Evolutionary conservation across 2,888 invertebrate genomes (phyloP), one percentile per base, ranked within the genome.

Genomic region (Chaetoderma sp.): DNA sequence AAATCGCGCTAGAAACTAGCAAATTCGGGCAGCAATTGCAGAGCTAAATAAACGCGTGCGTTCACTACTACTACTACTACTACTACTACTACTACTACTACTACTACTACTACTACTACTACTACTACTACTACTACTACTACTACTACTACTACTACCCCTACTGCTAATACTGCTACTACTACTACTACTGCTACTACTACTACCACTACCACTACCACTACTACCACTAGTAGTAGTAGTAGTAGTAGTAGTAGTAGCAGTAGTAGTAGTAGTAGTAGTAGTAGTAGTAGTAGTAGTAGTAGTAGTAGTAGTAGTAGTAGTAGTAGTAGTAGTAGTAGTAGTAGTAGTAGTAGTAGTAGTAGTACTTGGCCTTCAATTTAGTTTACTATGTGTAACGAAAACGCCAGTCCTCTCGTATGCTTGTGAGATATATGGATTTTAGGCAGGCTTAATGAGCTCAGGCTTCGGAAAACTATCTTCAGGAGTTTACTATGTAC

Each of bases 301-400:
- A 63, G 56, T 57, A 57, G 44, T 63, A 63, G 56, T 63, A 57
- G 56, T 63, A 47, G 42, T 32, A n/a, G 59, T 47, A 47, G 59
- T 47, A 2, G 59, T 47, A 0, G 49, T 47, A 1, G 49, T 59
- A 1, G 32, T 47, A 2, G 49, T 59, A 2, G 49, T 59, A 1
- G 59, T 49, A 1, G 47, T 49, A 25, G 49, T 49, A 28, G 47
- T 30, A 27, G 59, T 59, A 30, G 47, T 49, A 27, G 47, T 2
- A 30, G 25, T 2, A 55, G 39, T 39, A 39, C 13, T 39, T 13
- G 39, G 10, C 10, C n/a, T n/a, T n/a, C n/a, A n/a, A n/a, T n/a
- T n/a, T n/a, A n/a, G n/a, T n/a, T n/a, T n/a, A n/a, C n/a, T n/a
- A n/a, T n/a, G n/a, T n/a, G n/a, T n/a, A n/a, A n/a, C n/a, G n/a